Base-by-base conservation (phyloP, 2,113 vertebrate genomes). In the Engystomops pustulosus region DNA sequence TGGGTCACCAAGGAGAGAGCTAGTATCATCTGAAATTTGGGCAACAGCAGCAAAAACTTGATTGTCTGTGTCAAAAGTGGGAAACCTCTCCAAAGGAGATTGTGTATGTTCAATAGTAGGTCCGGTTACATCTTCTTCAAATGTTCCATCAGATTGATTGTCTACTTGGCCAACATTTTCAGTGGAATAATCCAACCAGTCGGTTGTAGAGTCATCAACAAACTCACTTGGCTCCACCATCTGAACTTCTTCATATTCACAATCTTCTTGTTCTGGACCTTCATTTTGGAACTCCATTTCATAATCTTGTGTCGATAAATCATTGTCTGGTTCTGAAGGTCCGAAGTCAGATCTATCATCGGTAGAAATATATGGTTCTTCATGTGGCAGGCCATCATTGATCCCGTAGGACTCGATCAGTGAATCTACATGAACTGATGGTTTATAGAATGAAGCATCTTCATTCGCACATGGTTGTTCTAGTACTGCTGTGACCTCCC, bases 1-100 rank as follows among this genome's bases (percentile, higher is more conserved):
- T 80, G 90, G 55, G 81, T 86, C 76, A 15, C 5, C 0, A 47
- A 60, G 25, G 0, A 55, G 36, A 85, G 60, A 69, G 7, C 17
- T 47, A 44, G 45, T 18, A 6, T 38, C 23, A 17, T 78, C 74
- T 69, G 23, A 15, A 55, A 80, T 6, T 23, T 41, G 25, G 17
- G 62, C 32, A 41, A n/a, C 45, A 20, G 15, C 7, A 60, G 15
- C 18, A 72, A 7, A 25, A 1, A 15, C 51, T 3, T 78, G 11
- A 23, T 60, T n/a, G 4, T 41, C 25, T 4, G 1, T 38, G 23
- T 9, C 12, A 38, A 38, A 4, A 45, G 14, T 30, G 14, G 55
- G 8, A 79, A 44, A 27, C 14, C 18, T 25, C 10, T 62, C 32
- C 44, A 36, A 18, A 20, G 32, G 23, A 30, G 23, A 15, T 1